These are phyloP conservation scores for Perca schrenkii DNA, from an alignment of 2,113 vertebrate genomes.

Conservation along the genomic window DNA sequence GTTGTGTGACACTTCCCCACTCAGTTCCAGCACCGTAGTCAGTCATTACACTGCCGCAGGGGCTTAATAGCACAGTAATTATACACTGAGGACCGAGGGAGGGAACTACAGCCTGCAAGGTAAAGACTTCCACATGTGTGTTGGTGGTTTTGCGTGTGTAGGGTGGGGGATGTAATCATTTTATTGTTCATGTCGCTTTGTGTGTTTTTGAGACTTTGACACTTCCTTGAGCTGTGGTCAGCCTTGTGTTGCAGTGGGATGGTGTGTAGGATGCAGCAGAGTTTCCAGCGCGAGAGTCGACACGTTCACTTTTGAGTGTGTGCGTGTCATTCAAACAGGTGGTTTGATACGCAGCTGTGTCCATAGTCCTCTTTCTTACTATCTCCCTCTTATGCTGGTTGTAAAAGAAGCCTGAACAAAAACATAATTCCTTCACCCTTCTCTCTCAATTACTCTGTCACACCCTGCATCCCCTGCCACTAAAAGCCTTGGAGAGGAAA, in stretches of 20 bases:
- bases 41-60: slow-evolving; percentile 73
- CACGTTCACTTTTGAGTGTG: background rate
- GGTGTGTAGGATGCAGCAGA: slow-evolving; percentile 15
- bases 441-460: slow-evolving; percentile 40
- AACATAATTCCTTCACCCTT: slow-evolving; percentile 7
- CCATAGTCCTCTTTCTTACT: background rate
- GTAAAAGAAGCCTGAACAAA: slow-evolving; percentile 24
- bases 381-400: background rate
- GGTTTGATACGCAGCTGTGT: slow-evolving; percentile 14
- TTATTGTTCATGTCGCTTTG: slow-evolving; percentile 66
- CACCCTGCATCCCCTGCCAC: slow-evolving; percentile 60
- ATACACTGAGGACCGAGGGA: slow-evolving; percentile 60
- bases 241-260: slow-evolving; percentile 22
- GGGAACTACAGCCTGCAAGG: slow-evolving; percentile 57
- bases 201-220: slow-evolving; percentile 55
- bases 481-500: slow-evolving; percentile 63
- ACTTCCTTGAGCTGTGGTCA: slow-evolving; percentile 57
- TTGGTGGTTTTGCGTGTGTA: slow-evolving; percentile 24
- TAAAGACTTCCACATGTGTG: slow-evolving; percentile 82
- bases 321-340: slow-evolving; percentile 41
- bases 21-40: slow-evolving; percentile 46
- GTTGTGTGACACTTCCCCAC: slow-evolving; percentile 63
- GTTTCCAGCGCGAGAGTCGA: slow-evolving; percentile 22
- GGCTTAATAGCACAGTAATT: slow-evolving; percentile 78
- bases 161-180: slow-evolving; percentile 43